Evolutionary conservation across 1,140 invertebrate genomes (phyloP).

Genomic region (Coenobita brevimanus): DNA sequence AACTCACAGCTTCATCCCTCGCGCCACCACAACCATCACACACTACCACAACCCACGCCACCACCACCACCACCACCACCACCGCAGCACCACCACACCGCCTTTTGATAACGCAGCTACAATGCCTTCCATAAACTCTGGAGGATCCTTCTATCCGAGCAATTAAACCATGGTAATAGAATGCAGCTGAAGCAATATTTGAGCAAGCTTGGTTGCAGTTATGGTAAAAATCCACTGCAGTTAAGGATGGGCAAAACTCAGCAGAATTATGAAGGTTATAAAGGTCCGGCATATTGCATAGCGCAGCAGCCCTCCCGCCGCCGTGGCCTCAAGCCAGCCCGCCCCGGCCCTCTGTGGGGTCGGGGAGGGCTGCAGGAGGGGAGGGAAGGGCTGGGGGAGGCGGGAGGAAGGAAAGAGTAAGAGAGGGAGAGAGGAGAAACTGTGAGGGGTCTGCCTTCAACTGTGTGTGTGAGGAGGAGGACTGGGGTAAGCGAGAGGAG

Average conservation of each 20-base stretch:
- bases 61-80: slow-evolving; percentile 1
- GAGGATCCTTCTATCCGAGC: slow-evolving; percentile 64
- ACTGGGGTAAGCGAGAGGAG: neutral
- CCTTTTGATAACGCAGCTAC: slow-evolving; percentile 56
- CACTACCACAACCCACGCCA: neutral
- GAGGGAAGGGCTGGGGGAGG: neutral
- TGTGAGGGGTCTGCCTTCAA: neutral
- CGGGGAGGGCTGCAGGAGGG: neutral
- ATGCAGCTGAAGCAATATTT: slow-evolving; percentile 67
- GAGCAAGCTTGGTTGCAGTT: slow-evolving; percentile 66
- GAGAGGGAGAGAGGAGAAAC: neutral
- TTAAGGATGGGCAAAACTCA: slow-evolving; percentile 65
- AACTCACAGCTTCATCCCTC: neutral
- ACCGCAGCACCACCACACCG: slow-evolving; percentile 21
- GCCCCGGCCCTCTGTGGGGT: neutral
- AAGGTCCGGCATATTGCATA: slow-evolving; percentile 64
- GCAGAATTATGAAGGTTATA: slow-evolving; percentile 61
- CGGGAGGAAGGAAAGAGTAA: neutral
- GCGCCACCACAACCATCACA: neutral
- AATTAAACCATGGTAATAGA: slow-evolving; percentile 67
- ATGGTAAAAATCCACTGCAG: slow-evolving; percentile 63
- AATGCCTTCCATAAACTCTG: slow-evolving; percentile 61
- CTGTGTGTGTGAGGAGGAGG: neutral
- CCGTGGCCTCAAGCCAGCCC: slow-evolving; percentile 46
- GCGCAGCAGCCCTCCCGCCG: slow-evolving; percentile 30